Conservation (phyloP, 2,113 vertebrate species). For the Setophaga coronata region DNA sequence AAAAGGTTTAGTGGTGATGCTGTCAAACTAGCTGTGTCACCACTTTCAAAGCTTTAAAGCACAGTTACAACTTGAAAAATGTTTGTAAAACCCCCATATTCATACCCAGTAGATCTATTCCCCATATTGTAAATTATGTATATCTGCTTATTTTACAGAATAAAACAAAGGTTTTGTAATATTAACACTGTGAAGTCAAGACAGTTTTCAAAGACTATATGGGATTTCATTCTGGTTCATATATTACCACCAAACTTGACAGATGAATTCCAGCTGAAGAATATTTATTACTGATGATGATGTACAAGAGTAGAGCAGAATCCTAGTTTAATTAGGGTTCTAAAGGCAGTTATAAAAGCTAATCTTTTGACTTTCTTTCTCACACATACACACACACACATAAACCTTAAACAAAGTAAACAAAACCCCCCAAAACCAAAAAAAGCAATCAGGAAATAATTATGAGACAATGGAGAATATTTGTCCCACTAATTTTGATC, state of each 20-base stretch:
- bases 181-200: not conserved
- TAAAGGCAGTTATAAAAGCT: not conserved
- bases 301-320: not conserved
- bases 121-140: not conserved
- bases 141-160: not conserved
- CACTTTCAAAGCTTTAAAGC: not conserved
- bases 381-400: too few species aligned
- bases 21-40: conserved; percentile 28
- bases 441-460: not conserved
- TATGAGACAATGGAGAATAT: not conserved
- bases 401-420: not conserved
- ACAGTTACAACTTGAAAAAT: not conserved
- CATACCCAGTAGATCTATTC: not conserved
- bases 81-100: not conserved
- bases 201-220: not conserved
- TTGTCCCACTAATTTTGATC: not conserved
- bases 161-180: not conserved
- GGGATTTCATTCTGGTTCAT: not conserved
- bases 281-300: not conserved
- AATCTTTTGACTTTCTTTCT: not conserved
- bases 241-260: not conserved
- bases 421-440: fast-evolving
- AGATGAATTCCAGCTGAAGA: not conserved
- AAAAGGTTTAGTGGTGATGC: not conserved
- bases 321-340: not conserved